phyloP scores from a whole-genome alignment of 2,888 invertebrate species.

The Cremastinae sp. region DNA sequence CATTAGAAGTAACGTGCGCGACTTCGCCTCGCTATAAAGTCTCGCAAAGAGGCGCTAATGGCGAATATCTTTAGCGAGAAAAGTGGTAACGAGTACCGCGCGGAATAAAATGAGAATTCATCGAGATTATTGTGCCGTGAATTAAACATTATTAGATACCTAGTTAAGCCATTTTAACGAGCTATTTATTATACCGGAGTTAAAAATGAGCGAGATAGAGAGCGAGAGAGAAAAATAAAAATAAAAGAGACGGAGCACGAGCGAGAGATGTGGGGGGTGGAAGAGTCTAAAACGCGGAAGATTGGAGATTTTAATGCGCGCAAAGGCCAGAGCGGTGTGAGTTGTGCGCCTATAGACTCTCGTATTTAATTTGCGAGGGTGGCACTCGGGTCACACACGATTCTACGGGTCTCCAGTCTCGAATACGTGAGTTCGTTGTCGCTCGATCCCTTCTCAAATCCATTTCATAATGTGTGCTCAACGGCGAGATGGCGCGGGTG shows the following conservation, averaged over 20 bases:
- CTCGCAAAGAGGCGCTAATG: conserved; percentile 12
- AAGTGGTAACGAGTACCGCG: conserved; percentile 11
- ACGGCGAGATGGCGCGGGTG: conserved; percentile 48
- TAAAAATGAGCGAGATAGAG: too few relatives aligned
- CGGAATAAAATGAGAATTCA: conserved; percentile 13
- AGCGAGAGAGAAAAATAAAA: too few relatives aligned
- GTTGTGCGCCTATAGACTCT: conserved; percentile 44
- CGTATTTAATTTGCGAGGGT: conserved; percentile 50
- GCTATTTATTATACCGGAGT: too few relatives aligned
- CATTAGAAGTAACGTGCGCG: not conserved
- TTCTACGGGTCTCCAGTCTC: conserved; percentile 47
- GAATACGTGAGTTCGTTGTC: conserved; percentile 63
- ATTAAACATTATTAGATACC: conserved; percentile 19
- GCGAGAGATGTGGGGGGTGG: too few relatives aligned
- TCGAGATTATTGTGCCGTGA: conserved; percentile 36
- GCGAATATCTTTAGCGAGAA: not conserved
- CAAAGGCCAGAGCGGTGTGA: conserved; percentile 18
- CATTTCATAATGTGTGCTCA: conserved; percentile 69
- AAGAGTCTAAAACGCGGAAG: conserved; percentile 50
- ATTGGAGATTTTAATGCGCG: conserved; percentile 10
- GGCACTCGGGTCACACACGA: conserved; percentile 31
- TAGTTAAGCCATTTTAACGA: conserved; percentile 29
- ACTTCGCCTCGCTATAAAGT: not conserved
- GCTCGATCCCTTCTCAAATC: too few relatives aligned
- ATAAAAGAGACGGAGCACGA: too few relatives aligned